Evolutionary conservation across 2,888 invertebrate genomes (phyloP).

Genomic region (Caenorhabditis sinica): DNA sequence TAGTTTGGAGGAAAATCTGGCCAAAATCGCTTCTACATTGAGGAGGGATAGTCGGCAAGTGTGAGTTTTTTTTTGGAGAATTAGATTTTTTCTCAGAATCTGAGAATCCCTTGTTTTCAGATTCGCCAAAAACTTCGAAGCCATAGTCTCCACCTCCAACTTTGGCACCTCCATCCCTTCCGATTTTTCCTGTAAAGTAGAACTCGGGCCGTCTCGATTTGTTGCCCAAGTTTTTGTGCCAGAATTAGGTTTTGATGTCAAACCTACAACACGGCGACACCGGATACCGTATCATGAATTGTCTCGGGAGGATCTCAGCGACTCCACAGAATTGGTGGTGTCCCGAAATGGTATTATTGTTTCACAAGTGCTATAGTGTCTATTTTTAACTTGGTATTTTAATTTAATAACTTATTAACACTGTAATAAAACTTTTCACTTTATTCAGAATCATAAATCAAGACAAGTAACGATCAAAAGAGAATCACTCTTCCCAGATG

Average conservation of each 20-base stretch:
- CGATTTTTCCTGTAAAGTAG: constrained; percentile 74
- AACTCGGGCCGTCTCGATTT: constrained; percentile 59
- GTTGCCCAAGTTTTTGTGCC: constrained; percentile 53
- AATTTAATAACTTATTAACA: constrained; percentile 13
- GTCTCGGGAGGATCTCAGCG: constrained; percentile 57
- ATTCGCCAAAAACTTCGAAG: constrained; percentile 74
- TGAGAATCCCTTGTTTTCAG: constrained; percentile 42
- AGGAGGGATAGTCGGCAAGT: constrained; percentile 67
- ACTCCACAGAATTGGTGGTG: constrained; percentile 57
- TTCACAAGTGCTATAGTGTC: constrained; percentile 29
- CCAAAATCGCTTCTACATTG: constrained; percentile 57
- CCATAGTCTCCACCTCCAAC: constrained; percentile 68
- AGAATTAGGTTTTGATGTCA: constrained; percentile 39
- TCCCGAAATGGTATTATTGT: constrained; percentile 64
- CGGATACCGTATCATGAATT: constrained; percentile 63
- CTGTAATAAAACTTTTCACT: background rate
- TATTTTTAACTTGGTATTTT: background rate
- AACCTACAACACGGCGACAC: constrained; percentile 26
- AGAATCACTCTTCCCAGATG: background rate
- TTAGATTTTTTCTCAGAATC: background rate
- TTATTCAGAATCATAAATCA: background rate
- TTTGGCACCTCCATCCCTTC: constrained; percentile 71
- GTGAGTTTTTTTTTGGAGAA: constrained; percentile 46
- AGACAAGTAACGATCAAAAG: background rate
- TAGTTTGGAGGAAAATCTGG: constrained; percentile 45